Evolutionary conservation across 2,113 vertebrate genomes (phyloP), one percentile per base, ranked within the genome.

Genomic region (Sula dactylatra): DNA sequence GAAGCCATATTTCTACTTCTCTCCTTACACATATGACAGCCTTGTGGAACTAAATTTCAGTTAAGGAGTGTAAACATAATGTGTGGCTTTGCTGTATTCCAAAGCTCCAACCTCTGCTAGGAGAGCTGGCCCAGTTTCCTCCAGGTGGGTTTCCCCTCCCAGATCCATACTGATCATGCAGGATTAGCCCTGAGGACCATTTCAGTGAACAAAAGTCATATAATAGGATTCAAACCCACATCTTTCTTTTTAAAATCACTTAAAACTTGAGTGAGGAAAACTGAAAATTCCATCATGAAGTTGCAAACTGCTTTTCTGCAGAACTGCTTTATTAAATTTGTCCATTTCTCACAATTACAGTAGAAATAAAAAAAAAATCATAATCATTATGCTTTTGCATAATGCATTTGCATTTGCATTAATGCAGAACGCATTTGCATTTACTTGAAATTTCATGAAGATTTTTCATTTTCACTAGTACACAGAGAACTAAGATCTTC

Each of bases 301-400:
- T 31, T 87, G 78, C 25, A 95, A 95, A 94, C n/a, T 91, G 22
- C n/a, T 79, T 93, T 76, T 79, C 72, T 84, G 34, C 44, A 92
- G 44, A 94, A 66, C 22, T 45, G 7, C 13, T 84, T 90, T 76
- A 71, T 71, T 82, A 94, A 61, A 80, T 85, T 49, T 82, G 38
- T 47, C 26, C 1, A 27, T 70, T 94, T 87, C 44, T 89, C 52
- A 84, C 13, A 79, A 49, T 79, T 69, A 87, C 2, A 4, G 16
- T 65, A 89, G 34, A 82, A 95, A 94, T 27, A 79, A 94, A 55
- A 34, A 77, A 52, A 94, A 85, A 1, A 58, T 21, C 13, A 9
- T 38, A 3, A 78, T 5, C 16, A 12, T 16, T 65, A 47, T 56
- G 19, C 3, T 90, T 61, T 74, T n/a, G n/a, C n/a, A n/a, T n/a